These are phyloP conservation scores for Pangasianodon hypophthalmus DNA, from an alignment of 2,113 vertebrate genomes.

Conservation along the genomic window DNA sequence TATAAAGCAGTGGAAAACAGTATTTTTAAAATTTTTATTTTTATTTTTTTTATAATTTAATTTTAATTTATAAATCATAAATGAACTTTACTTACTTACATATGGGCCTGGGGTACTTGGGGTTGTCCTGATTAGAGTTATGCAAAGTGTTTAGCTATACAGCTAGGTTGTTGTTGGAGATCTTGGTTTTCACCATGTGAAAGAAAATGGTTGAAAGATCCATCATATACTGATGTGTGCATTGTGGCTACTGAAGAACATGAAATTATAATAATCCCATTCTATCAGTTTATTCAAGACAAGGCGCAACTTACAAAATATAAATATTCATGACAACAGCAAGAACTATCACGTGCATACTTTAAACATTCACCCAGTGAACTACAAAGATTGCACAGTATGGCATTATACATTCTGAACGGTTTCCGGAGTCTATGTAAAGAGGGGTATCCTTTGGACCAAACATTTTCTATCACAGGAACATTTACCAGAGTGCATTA, in stretches of 20 bases:
- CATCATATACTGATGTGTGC: neutral
- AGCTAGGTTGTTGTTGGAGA: neutral
- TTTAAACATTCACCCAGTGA: conserved; percentile 3
- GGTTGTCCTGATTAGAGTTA: neutral
- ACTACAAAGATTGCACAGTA: conserved; percentile 10
- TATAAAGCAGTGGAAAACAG: neutral
- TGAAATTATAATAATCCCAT: neutral
- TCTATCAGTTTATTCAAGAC: conserved; percentile 47
- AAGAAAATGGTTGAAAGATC: neutral
- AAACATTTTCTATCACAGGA: conserved; percentile 22
- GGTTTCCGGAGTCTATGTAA: neutral
- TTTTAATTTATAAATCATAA: neutral
- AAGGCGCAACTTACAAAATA: conserved; percentile 53
- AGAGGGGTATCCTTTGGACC: neutral
- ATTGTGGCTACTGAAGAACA: neutral
- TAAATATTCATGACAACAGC: conserved; percentile 31
- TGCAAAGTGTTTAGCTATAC: neutral
- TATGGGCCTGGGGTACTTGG: neutral
- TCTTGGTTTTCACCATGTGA: neutral
- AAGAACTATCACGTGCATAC: conserved; percentile 16
- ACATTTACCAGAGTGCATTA: conserved; percentile 10
- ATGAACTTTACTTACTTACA: neutral
- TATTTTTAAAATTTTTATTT: too few species aligned
- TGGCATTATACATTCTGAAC: conserved; percentile 2
- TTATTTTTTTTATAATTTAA: neutral